Evolutionary conservation across 2,113 vertebrate genomes (phyloP).

Genomic region (Narcine bancroftii): DNA sequence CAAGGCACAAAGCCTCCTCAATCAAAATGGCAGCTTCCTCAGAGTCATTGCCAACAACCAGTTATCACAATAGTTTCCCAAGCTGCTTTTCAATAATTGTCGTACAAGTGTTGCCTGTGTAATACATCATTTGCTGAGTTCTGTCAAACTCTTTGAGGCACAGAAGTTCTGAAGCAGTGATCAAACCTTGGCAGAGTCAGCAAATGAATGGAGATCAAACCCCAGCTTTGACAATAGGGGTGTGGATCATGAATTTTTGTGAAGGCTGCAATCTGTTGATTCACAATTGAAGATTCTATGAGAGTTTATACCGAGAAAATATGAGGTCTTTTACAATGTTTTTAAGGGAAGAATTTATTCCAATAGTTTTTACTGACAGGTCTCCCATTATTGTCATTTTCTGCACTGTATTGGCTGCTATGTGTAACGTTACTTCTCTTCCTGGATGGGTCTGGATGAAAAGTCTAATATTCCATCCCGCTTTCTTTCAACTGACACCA

Average conservation of each 20-base stretch:
- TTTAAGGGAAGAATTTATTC: background rate
- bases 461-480: background rate
- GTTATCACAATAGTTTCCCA: background rate
- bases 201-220: background rate
- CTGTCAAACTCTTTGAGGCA: background rate
- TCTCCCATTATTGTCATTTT: background rate
- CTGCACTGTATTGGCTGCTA: background rate
- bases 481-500: background rate
- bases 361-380: background rate
- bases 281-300: background rate
- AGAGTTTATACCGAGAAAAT: background rate
- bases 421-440: background rate
- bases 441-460: background rate
- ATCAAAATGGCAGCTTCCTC: constrained; percentile 22
- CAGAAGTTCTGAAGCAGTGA: background rate
- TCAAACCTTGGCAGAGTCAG: background rate
- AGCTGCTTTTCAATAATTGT: background rate
- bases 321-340: background rate
- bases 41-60: background rate
- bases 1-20: background rate
- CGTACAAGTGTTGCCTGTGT: background rate
- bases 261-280: background rate
- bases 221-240: background rate
- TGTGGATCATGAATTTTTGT: background rate
- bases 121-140: background rate